These are phyloP conservation scores for Eonycteris spelaea DNA, from an alignment of 2,113 vertebrate genomes.

Conservation along the genomic window DNA sequence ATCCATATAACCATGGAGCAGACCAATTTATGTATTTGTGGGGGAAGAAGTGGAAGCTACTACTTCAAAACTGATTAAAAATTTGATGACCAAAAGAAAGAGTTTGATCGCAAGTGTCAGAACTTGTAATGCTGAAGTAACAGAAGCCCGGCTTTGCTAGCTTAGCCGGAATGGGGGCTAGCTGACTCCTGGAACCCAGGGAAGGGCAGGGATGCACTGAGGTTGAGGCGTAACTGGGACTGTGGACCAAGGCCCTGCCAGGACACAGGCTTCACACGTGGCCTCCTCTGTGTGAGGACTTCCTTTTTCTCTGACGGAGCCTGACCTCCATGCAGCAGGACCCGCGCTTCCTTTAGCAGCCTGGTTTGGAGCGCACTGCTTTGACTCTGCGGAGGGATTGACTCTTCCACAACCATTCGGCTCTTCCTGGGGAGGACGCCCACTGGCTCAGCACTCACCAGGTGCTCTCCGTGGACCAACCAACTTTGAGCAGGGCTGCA, in stretches of 20 bases:
- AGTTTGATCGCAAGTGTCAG: neutral
- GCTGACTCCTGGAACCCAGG: neutral
- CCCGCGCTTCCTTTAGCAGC: rapidly evolving
- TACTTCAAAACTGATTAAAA: neutral
- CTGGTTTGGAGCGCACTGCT: neutral
- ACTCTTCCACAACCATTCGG: neutral
- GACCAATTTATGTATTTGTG: neutral
- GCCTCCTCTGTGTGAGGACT: neutral
- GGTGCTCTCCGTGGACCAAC: neutral
- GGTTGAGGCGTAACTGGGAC: neutral
- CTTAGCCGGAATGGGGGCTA: no score
- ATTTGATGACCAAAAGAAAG: neutral
- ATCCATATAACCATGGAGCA: neutral
- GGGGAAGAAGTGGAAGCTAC: neutral
- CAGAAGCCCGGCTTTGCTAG: neutral
- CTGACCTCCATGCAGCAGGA: neutral
- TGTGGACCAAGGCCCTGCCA: neutral
- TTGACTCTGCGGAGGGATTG: neutral
- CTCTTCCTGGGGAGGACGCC: neutral
- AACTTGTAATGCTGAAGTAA: neutral
- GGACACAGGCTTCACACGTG: neutral
- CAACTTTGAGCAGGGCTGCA: neutral
- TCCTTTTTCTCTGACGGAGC: neutral
- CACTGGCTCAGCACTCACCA: neutral
- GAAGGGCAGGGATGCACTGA: neutral